Evolutionary conservation across 2,888 invertebrate genomes (phyloP), one percentile per base, ranked within the genome.

Genomic region (Gymnocheta viridis): DNA sequence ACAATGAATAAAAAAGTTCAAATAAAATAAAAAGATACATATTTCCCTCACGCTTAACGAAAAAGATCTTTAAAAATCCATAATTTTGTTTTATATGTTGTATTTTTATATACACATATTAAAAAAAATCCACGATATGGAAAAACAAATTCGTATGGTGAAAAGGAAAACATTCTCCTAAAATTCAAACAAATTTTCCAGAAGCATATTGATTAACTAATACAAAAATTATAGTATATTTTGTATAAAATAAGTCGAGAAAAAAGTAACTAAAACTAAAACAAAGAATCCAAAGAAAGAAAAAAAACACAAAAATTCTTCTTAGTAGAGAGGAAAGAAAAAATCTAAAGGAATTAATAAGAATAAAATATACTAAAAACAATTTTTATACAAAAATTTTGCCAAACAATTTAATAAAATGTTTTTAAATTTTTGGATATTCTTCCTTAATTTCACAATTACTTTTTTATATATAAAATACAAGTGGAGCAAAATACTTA

Each of bases 251-350:
- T 54, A 49, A 60, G 22, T 29, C 1, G 38, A 49, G 17, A 19
- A 60, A 60, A 54, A 29, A 22, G 19, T 38, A 67, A 69, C 47
- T 47, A 72, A 73, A 49, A 60, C 72, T 60, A 60, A 54, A 29
- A 54, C 5, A 73, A 41, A 38, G 14, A 47, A 70, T n/a, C 1
- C 4, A 73, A 41, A 51, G n/a, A 38, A 60, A 60, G n/a, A 24
- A 58, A 9, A 60, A 49, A 7, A 7, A 60, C 7, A 64, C 19
- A 6, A 35, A 64, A 67, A 67, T 51, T 38, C 24, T 67, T 51
- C 10, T 32, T 51, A 49, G n/a, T 27, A 38, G 24, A 29, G 7
- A 24, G 38, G 17, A 51, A 38, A 51, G 5, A n/a, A 73, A 38
- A 51, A 41, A 29, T 5, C n/a, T 4, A 14, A 54, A 41, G 41